A percentile compares a stretch with the other conserved stretches of the same genome.
Conservation (phyloP, 2,797 vertebrate genomes). For the Phyllotis vaccarum region DNA sequence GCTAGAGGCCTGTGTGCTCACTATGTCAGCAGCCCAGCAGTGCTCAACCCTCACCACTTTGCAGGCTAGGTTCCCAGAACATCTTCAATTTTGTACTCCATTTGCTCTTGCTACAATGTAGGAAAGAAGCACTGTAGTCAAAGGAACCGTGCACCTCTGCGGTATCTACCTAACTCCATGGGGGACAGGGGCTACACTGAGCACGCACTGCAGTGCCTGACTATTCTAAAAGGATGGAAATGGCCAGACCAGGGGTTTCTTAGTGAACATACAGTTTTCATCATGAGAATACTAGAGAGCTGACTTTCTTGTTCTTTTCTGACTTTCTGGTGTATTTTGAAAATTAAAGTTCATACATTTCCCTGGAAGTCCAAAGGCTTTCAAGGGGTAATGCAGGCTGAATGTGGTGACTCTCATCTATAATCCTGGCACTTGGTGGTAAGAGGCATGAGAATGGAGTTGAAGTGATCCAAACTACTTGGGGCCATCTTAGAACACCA, state of each 20-base stretch:
- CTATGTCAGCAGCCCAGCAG: background rate
- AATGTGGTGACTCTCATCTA: background rate
- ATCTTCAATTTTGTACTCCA: background rate
- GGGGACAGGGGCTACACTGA: accelerated
- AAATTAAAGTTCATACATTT: background rate
- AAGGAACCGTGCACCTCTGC: accelerated
- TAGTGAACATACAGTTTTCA: background rate
- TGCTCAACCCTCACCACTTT: background rate
- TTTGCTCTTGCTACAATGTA: background rate
- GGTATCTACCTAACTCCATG: no score
- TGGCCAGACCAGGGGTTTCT: background rate
- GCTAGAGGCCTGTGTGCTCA: no score
- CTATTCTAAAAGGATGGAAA: background rate
- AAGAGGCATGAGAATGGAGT: background rate
- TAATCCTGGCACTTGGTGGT: background rate
- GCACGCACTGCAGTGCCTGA: accelerated
- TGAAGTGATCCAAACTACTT: background rate
- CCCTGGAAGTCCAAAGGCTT: background rate
- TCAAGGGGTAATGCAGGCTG: background rate
- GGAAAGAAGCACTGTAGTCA: no score
- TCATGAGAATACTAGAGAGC: background rate
- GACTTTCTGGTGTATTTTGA: background rate
- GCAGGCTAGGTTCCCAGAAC: background rate
- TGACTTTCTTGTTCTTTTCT: background rate
- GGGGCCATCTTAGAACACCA: background rate